A percentile compares a stretch with the other conserved stretches of the same genome.
Conservation (phyloP, 2,797 vertebrate genomes). For the Tokudaia tokunoshimensis region DNA sequence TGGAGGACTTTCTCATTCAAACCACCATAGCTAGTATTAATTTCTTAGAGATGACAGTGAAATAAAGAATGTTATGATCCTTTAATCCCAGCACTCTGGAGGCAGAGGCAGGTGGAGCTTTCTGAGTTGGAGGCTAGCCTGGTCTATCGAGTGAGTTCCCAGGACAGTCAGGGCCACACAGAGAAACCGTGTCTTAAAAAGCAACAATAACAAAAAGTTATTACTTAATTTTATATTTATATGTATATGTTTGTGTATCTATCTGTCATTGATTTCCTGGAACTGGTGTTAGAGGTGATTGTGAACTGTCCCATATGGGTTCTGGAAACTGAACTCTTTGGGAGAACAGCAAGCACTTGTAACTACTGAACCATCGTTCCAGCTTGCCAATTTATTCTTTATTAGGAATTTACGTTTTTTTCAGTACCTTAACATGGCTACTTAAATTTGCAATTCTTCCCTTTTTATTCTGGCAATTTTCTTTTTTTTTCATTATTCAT, state of each 20-base stretch:
- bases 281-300: background rate
- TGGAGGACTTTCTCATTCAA: background rate
- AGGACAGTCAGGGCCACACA: background rate
- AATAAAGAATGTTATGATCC: background rate
- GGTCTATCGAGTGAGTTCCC: background rate
- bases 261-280: background rate
- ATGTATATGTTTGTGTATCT: background rate
- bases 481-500: background rate
- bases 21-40: background rate
- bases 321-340: background rate
- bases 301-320: background rate
- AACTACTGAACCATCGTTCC: background rate
- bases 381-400: background rate
- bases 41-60: background rate
- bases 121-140: background rate
- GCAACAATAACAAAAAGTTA: background rate
- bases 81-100: too few species aligned
- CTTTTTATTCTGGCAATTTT: background rate
- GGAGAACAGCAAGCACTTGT: background rate
- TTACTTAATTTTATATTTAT: background rate
- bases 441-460: background rate
- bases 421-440: conserved; percentile 7
- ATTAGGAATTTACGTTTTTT: background rate
- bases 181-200: background rate
- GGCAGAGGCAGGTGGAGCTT: background rate